Evolutionary conservation across 2,113 vertebrate species (phyloP), one percentile per base, ranked within the genome.

Genomic region (Oostethus manadensis): DNA sequence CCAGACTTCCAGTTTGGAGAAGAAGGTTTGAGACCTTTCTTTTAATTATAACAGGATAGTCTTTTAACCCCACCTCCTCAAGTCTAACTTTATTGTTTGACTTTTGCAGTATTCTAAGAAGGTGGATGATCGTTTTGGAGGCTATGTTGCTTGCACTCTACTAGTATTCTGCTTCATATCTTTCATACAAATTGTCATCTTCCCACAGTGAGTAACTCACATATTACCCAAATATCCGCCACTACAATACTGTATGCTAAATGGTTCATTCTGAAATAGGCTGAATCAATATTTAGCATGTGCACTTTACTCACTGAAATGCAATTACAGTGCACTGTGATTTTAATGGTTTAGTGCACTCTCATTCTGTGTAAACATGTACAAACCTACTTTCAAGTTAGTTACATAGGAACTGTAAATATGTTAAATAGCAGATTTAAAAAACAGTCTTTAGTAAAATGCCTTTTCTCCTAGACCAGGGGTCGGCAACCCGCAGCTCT

Each of bases 141-240:
- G 93, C 73, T 98, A 96, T 0, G 92, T 98, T 26, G 94, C 94
- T 82, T 98, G 95, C 58, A 93, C 94, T 46, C 81, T 98, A 21
- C 84, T 98, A 0, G 94, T 97, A 58, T 97, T 96, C 88, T 96
- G 93, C 78, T 97, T 98, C 87, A 93, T 97, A 85, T 93, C 92
- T 79, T 93, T 94, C 81, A 94, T 95, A 81, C 94, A 97, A 87
- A 91, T 98, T 38, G 86, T 95, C 62, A 64, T 95, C 75, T 93
- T 96, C 83, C 94, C 95, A 71, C 92, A 91, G 95, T 98, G 79
- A 94, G 94, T 92, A 76, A 16, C 45, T 59, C 1, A 69, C 14
- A 60, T 29, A 43, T 58, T 43, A 33, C 63, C 18, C 20, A 17
- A 35, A 22, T 33, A 58, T 51, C 29, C 20, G 16, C 15, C 0